Conservation (phyloP, 2,797 vertebrate species). For the Echiichthys vipera region DNA sequence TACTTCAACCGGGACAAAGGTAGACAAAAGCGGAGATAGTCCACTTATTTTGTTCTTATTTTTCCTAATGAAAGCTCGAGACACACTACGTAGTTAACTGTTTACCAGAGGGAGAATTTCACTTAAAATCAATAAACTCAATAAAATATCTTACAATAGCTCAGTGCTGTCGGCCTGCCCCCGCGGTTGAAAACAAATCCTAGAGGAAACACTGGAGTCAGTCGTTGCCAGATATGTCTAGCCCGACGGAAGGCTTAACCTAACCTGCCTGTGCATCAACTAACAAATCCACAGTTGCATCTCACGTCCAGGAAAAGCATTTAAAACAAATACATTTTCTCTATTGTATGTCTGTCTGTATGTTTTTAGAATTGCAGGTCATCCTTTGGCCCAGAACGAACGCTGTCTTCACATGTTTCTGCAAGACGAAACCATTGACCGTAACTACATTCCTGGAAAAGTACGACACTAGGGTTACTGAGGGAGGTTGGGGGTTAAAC, state of each 20-base stretch:
- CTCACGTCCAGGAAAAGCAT: background rate
- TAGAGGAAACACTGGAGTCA: no score
- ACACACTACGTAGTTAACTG: no score
- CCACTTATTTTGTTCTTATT: no score
- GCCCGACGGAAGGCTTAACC: background rate
- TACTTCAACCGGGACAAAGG: no score
- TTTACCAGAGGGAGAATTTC: no score
- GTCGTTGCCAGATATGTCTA: background rate
- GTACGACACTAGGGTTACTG: conserved; percentile 93
- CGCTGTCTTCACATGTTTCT: conserved; percentile 99
- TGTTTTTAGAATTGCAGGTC: conserved; percentile 94
- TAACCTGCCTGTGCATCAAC: conserved; percentile 1
- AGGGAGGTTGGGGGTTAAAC: conserved; percentile 54
- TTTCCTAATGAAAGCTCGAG: no score
- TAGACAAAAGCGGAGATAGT: no score
- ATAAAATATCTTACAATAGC: no score
- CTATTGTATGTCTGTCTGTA: conserved; percentile 25
- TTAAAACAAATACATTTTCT: conserved; percentile 11
- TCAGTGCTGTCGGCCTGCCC: no score
- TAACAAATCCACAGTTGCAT: conserved; percentile 11
- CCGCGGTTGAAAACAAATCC: no score
- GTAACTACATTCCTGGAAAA: conserved; percentile 96
- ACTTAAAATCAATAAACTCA: no score
- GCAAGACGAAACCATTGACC: conserved; percentile 97
- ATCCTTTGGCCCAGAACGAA: conserved; percentile 98